Conservation (phyloP, 2,797 vertebrate species). For the Acipenser oxyrinchus region DNA sequence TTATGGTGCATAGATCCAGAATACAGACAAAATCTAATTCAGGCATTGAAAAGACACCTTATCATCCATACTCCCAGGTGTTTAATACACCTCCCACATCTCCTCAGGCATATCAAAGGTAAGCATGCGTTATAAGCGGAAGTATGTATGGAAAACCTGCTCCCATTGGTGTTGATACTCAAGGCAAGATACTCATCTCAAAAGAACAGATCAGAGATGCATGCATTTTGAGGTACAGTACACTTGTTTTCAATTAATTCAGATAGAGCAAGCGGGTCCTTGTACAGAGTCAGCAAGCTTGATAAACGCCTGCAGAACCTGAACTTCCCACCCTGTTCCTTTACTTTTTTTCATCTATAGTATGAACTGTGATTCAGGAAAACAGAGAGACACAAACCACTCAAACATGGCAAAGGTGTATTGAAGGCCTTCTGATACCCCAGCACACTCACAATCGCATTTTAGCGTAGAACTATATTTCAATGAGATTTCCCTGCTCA, state of each 20-base stretch:
- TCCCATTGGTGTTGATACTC: not conserved
- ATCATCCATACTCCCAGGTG: conserved; percentile 87
- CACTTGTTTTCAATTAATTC: conserved; percentile 21
- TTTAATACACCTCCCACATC: conserved; percentile 81
- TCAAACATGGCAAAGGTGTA: too few relatives aligned
- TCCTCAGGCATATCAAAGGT: conserved; percentile 84
- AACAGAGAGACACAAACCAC: too few relatives aligned
- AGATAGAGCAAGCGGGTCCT: conserved; percentile 39
- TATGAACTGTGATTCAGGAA: too few relatives aligned
- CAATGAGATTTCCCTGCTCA: not conserved
- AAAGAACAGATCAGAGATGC: conserved; percentile 9
- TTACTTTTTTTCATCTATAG: too few relatives aligned
- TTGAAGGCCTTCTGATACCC: too few relatives aligned
- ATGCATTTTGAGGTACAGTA: conserved; percentile 9
- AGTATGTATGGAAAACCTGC: conserved; percentile 20
- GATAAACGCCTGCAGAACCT: conserved; percentile 60
- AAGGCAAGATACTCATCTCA: conserved; percentile 4
- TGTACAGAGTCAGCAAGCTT: conserved; percentile 50
- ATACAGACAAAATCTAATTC: conserved; percentile 92
- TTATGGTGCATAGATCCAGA: conserved; percentile 74
- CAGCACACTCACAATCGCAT: too few relatives aligned
- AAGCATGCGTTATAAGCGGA: conserved; percentile 42
- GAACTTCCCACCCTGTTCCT: conserved; percentile 28
- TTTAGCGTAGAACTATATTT: too few relatives aligned
- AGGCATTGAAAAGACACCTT: conserved; percentile 98